phyloP scores from a whole-genome alignment of 92 coral and sea anemone species.

The Pocillopora meandrina region DNA sequence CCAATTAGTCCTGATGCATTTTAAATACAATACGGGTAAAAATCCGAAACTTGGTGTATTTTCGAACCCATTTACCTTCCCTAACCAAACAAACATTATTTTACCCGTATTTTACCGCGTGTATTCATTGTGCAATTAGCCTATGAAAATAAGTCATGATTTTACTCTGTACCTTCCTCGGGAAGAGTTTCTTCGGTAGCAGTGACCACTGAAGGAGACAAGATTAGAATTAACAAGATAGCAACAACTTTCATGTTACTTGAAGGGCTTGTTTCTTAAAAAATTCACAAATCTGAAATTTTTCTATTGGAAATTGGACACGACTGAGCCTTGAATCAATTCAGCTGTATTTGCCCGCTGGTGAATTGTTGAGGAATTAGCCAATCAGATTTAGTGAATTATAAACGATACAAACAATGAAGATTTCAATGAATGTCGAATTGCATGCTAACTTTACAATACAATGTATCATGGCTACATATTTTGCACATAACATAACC shows the following conservation, averaged over 20 bases:
- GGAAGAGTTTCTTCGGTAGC: background rate
- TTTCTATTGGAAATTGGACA: background rate
- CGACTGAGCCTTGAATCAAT: background rate
- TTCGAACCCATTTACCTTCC: background rate
- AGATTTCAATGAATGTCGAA: background rate
- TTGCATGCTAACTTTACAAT: background rate
- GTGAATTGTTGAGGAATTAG: too few species aligned
- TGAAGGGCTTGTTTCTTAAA: too few species aligned
- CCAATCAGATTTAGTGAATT: conserved; percentile 5
- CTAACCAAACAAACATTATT: conserved; percentile 9
- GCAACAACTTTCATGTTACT: background rate
- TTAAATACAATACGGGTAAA: background rate
- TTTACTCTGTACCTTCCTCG: background rate
- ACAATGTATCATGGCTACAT: background rate
- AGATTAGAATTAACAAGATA: background rate
- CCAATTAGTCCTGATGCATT: background rate
- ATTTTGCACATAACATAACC: background rate
- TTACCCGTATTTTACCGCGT: background rate
- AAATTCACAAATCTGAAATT: background rate
- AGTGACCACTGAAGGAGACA: background rate
- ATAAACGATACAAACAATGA: background rate
- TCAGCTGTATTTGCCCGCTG: conserved; percentile 14
- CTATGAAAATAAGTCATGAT: too few species aligned
- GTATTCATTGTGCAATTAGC: background rate
- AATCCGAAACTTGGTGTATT: background rate